These are phyloP conservation scores for Ellobium chinense DNA, from an alignment of 2,888 invertebrate species.

Conservation along the genomic window DNA sequence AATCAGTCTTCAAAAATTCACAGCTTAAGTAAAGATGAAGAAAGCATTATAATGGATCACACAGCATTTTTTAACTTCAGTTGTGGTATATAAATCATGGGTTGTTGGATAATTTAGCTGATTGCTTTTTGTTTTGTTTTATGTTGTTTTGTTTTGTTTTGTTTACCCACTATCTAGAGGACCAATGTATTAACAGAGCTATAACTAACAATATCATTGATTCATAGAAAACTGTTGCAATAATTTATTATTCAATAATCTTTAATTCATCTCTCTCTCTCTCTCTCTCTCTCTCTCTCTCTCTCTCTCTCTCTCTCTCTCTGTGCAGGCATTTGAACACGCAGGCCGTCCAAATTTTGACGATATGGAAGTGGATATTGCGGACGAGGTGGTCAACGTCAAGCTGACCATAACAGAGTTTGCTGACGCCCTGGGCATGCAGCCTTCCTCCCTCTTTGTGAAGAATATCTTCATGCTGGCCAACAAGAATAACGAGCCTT, in stretches of 20 bases:
- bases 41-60: too few relatives aligned
- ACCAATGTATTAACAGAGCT: background rate
- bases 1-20: too few relatives aligned
- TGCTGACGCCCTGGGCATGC: conserved; percentile 83
- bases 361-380: conserved; percentile 40
- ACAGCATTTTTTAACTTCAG: too few relatives aligned
- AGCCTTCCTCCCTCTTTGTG: conserved; percentile 82
- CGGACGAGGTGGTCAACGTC: conserved; percentile 57
- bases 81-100: too few relatives aligned
- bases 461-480: conserved; percentile 82
- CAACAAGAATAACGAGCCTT: conserved; percentile 83
- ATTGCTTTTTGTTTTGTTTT: too few relatives aligned
- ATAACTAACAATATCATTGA: background rate
- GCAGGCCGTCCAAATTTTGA: background rate
- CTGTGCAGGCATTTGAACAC: conserved; percentile 16
- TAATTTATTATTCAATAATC: background rate
- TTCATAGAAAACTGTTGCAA: background rate
- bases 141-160: too few relatives aligned
- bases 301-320: background rate
- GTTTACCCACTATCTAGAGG: background rate
- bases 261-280: background rate
- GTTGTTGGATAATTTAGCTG: too few relatives aligned
- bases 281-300: background rate
- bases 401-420: conserved; percentile 80
- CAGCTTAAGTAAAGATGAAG: too few relatives aligned